Conservation (phyloP, 2,113 vertebrate species). For the Albula goreensis region DNA sequence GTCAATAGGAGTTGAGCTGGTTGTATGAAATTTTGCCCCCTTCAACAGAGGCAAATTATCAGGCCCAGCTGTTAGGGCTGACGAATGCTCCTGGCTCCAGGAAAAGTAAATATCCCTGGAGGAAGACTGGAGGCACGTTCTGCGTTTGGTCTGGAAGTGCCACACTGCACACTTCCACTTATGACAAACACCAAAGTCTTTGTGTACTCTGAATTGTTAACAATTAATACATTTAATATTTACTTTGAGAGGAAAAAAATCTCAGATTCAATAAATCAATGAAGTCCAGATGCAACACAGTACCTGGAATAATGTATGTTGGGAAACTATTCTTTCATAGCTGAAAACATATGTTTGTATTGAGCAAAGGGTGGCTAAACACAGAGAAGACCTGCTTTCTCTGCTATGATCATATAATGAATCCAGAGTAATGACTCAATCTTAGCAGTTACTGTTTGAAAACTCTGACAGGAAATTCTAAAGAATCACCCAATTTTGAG, state of each 20-base stretch:
- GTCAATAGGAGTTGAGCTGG: conserved; percentile 12
- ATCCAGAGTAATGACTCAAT: too few species aligned
- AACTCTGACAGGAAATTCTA: too few species aligned
- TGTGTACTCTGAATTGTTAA: not conserved
- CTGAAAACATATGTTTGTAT: not conserved
- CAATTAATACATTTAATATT: not conserved
- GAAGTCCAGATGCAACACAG: not conserved
- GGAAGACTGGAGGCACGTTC: conserved; percentile 42
- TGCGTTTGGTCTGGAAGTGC: conserved; percentile 48
- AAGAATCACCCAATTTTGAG: too few species aligned
- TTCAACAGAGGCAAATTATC: conserved; percentile 68
- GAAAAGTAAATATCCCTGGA: conserved; percentile 39
- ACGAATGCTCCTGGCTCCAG: conserved; percentile 49
- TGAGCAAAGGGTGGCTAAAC: too few species aligned
- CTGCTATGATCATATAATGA: too few species aligned
- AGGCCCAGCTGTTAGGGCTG: conserved; percentile 62
- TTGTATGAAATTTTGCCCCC: conserved; percentile 51
- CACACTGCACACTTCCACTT: not conserved
- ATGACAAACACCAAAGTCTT: conserved; percentile 26
- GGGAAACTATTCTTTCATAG: not conserved
- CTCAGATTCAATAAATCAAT: not conserved
- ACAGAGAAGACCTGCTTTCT: too few species aligned
- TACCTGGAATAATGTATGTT: not conserved
- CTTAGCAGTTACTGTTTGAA: too few species aligned
- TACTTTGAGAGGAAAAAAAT: not conserved